Percentiles rank a stretch among this genome's conserved stretches.
These are phyloP conservation scores for Ailurus styani DNA, from an alignment of 2,113 vertebrate genomes.

Conservation along the genomic window DNA sequence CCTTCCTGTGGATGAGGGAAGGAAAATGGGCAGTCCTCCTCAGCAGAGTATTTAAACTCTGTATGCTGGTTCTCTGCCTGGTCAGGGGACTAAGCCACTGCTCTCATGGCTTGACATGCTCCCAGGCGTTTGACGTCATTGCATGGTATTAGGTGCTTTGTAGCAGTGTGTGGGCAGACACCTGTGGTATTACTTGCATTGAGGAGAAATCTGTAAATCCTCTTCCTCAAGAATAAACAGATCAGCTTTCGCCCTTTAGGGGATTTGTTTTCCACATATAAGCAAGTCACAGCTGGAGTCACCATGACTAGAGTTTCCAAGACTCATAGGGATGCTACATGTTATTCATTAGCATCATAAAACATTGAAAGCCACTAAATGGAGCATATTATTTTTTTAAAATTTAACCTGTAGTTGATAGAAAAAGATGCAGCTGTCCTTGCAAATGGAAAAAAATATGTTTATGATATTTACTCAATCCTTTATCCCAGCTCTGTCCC, in stretches of 20 bases:
- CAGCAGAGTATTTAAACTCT: background rate
- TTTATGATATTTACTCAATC: background rate
- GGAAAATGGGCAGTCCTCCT: background rate
- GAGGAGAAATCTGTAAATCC: background rate
- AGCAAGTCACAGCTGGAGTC: background rate
- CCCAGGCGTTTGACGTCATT: rapidly evolving
- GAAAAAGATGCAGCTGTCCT: background rate
- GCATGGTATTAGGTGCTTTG: background rate
- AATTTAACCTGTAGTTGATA: background rate
- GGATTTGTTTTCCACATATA: background rate
- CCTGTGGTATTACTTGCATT: background rate
- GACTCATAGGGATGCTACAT: background rate
- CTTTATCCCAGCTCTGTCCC: background rate
- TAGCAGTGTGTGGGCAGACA: background rate
- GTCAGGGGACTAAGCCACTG: too few relatives aligned
- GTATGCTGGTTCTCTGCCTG: background rate
- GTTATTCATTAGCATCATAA: background rate
- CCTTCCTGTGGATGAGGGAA: too few relatives aligned
- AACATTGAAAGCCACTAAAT: background rate
- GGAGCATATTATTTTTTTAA: background rate
- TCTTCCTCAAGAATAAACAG: background rate
- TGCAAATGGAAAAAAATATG: background rate
- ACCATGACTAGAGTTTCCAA: background rate
- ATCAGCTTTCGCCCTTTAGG: background rate
- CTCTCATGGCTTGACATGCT: background rate